phyloP scores from a whole-genome alignment of 92 coral and sea anemone species.

The Palythoa heliodiscus region DNA sequence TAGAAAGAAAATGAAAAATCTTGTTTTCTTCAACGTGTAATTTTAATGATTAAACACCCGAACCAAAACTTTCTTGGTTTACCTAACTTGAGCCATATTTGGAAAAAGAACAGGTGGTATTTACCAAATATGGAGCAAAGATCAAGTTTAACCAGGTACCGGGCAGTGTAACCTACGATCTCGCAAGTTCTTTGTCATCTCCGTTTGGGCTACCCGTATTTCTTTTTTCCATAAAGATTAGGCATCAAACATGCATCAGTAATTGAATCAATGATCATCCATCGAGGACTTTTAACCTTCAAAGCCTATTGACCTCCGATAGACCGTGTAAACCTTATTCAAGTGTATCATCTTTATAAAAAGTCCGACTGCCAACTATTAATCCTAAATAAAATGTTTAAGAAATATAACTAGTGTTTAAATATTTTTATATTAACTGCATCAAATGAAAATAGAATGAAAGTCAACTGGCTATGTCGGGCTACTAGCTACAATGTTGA shows the following conservation, averaged over 20 bases:
- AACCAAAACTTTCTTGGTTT: conserved; percentile 57
- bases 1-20: conserved; percentile 37
- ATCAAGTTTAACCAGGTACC: conserved; percentile 60
- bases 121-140: conserved; percentile 73
- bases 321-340: conserved; percentile 18
- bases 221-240: conserved; percentile 29
- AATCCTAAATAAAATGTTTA: background rate
- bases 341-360: conserved; percentile 28
- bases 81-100: conserved; percentile 70
- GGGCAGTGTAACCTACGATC: conserved; percentile 18
- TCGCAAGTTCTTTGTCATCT: conserved; percentile 18
- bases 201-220: conserved; percentile 45
- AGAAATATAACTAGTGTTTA: background rate
- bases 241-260: conserved; percentile 43
- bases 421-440: background rate
- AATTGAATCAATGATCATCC: conserved; percentile 2
- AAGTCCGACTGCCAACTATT: conserved; percentile 16
- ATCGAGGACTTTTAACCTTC: conserved; percentile 27
- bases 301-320: conserved; percentile 19
- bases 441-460: background rate
- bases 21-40: conserved; percentile 71
- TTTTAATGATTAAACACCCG: conserved; percentile 82
- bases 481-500: background rate
- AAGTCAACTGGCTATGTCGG: background rate
- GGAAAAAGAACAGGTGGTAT: conserved; percentile 69